These are phyloP conservation scores for Mercenaria mercenaria DNA, from an alignment of 1,140 invertebrate genomes.

Conservation along the genomic window DNA sequence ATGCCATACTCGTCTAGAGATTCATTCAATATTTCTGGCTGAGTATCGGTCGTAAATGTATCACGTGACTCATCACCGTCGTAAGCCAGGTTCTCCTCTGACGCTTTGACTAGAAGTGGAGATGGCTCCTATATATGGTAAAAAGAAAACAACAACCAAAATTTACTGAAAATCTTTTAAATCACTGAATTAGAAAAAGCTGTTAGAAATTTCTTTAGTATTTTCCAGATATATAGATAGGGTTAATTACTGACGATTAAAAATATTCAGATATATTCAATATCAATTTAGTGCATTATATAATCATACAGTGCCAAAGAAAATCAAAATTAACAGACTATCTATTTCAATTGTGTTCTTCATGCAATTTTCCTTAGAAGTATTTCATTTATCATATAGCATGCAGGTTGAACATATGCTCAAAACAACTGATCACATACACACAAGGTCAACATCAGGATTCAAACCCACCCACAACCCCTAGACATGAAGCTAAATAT, in stretches of 20 bases:
- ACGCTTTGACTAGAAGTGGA: constrained; percentile 86
- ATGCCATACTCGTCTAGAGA: constrained; percentile 66
- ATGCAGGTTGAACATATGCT: background rate
- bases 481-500: too few relatives aligned
- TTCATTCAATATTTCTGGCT: constrained; percentile 70
- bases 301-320: too few relatives aligned
- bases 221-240: too few relatives aligned
- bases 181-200: too few relatives aligned
- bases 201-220: too few relatives aligned
- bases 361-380: background rate
- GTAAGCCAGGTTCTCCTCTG: constrained; percentile 74
- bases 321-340: too few relatives aligned
- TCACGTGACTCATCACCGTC: constrained; percentile 70
- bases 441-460: background rate
- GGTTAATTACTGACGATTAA: too few relatives aligned
- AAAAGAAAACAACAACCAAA: constrained; percentile 12
- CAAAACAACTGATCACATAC: background rate
- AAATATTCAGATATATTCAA: too few relatives aligned
- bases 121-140: constrained; percentile 87
- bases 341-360: background rate
- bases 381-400: background rate
- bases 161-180: background rate
- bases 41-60: constrained; percentile 74
- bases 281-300: too few relatives aligned
- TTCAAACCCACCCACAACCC: too few relatives aligned